Percentiles rank a stretch among this genome's conserved stretches.
Conservation (phyloP, 2,797 vertebrate genomes). For the Gymnopithys bicolor region DNA sequence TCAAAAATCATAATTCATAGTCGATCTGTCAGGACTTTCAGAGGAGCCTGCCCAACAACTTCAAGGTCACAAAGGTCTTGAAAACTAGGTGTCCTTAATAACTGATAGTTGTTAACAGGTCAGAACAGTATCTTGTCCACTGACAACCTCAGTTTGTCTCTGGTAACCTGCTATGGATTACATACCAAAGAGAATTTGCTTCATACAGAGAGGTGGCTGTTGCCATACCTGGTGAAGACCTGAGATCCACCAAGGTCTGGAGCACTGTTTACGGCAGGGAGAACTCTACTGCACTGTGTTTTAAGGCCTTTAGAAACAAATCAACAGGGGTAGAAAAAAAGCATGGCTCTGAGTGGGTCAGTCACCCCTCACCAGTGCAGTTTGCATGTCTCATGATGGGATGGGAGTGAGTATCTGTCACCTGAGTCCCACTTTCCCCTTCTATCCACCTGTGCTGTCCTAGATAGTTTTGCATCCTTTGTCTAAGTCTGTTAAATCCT, state of each 20-base stretch:
- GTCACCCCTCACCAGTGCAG: not conserved
- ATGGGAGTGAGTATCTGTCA: not conserved
- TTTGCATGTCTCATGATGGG: accelerated
- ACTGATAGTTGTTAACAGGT: not conserved
- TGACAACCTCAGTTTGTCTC: not conserved
- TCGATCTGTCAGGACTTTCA: not conserved
- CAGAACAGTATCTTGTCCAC: not conserved
- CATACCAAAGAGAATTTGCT: not conserved
- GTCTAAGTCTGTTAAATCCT: not conserved
- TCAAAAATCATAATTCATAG: not conserved
- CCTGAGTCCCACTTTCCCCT: not conserved
- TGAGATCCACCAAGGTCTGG: accelerated
- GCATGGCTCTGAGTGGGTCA: accelerated
- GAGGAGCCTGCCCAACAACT: not conserved
- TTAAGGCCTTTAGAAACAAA: not conserved
- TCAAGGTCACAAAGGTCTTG: not conserved
- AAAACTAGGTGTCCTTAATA: not conserved
- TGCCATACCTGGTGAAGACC: not conserved
- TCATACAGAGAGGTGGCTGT: not conserved
- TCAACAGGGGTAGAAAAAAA: not conserved
- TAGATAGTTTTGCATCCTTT: not conserved
- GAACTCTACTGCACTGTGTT: not conserved
- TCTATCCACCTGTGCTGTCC: not conserved
- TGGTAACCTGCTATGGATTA: not conserved
- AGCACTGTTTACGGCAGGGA: not conserved